These are phyloP conservation scores for Rapana venosa DNA, from an alignment of 2,888 invertebrate species.

Conservation along the genomic window DNA sequence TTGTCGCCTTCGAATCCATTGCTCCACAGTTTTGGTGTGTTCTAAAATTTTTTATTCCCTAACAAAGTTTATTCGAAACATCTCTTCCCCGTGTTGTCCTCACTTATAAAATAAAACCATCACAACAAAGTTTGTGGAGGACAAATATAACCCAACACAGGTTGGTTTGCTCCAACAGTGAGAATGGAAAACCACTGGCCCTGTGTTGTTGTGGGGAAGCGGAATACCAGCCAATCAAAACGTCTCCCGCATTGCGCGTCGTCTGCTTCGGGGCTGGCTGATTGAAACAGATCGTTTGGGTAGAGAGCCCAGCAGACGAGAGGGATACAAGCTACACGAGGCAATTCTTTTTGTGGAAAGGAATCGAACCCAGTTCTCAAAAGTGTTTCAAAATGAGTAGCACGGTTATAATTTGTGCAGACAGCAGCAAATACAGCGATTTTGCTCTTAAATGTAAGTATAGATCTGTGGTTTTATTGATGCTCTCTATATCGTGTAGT, in stretches of 20 bases:
- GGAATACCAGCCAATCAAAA: not conserved
- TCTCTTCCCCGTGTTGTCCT: too few species aligned
- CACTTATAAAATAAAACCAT: too few species aligned
- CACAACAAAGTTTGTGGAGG: not conserved
- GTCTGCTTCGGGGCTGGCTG: not conserved
- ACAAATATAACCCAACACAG: not conserved
- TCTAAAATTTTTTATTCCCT: too few species aligned
- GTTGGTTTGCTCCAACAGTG: not conserved
- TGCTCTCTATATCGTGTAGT: too few species aligned
- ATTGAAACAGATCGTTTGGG: not conserved
- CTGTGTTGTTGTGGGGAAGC: not conserved
- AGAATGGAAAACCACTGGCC: not conserved
- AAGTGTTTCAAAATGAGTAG: too few species aligned
- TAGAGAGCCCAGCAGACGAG: not conserved
- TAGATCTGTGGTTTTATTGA: too few species aligned
- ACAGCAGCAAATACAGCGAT: slow-evolving; percentile 41
- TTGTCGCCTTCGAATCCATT: too few species aligned
- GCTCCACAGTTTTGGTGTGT: too few species aligned
- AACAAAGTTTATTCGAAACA: too few species aligned
- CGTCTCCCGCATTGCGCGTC: not conserved
- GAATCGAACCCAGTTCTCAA: too few species aligned
- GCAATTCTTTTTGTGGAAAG: not conserved
- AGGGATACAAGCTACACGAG: not conserved
- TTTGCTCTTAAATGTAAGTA: slow-evolving; percentile 47
- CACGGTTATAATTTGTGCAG: slow-evolving; percentile 32